Evolutionary conservation across 2,113 vertebrate genomes (phyloP), one percentile per base, ranked within the genome.

Genomic region (Oxyura jamaicensis): DNA sequence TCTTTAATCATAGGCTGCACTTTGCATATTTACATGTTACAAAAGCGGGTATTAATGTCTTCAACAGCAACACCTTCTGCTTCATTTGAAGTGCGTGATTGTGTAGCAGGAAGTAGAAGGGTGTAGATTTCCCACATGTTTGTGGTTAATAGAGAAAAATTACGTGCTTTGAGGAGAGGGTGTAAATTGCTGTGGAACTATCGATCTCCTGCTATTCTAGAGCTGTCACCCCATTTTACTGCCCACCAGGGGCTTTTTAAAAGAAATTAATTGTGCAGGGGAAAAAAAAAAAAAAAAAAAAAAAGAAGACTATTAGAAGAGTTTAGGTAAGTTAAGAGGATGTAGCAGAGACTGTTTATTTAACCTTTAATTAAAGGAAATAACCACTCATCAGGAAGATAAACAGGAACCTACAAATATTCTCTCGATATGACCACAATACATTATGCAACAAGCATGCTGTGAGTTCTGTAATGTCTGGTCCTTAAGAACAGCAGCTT

Each of bases 321-420:
- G 21, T 46, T 59, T 41, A 29, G 33, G 18, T 15, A 59, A 36
- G 21, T 46, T 75, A 29, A 90, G 39, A 48, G 28, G 28, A 66
- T 44, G 19, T 16, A 68, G 50, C 44, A 79, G 71, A 81, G 66
- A 35, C 35, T 6, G 8, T 44, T 72, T 74, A 29, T 46, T 82
- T 83, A 46, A 39, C 28, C n/a, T 58, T 58, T 72, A 81, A 69
- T 46, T 78, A 86, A 79, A 94, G 39, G 53, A 77, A 84, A 50
- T 20, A 21, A 53, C 17, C 26, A 29, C 23, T 69, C 33, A 60
- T 55, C n/a, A 71, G 42, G 17, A 87, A 91, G 62, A 60, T 35
- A 72, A 82, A 71, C 6, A 71, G 42, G 58, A 84, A 85, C 23
- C 52, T 78, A 74, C 39, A 76, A 67, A 67, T 20, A 63, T 35